phyloP scores from a whole-genome alignment of 2,113 vertebrate species.

The Pomatorhinus ruficollis region DNA sequence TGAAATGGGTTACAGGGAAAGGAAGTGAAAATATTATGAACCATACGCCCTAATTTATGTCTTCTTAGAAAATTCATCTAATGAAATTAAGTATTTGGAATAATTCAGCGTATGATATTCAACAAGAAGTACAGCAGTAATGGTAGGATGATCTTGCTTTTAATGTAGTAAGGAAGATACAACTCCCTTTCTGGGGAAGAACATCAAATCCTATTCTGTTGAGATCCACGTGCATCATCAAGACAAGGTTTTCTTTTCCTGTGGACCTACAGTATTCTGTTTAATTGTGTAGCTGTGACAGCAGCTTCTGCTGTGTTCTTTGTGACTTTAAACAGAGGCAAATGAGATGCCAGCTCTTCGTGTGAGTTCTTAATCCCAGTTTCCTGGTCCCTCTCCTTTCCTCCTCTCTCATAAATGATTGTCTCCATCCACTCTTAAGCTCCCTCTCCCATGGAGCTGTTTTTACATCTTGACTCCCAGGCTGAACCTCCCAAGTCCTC shows the following conservation, averaged over 20 bases:
- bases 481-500: neutral
- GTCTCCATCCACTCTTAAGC: neutral
- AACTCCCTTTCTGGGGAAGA: neutral
- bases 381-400: neutral
- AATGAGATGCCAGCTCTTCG: neutral
- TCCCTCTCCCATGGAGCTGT: neutral
- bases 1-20: conserved; percentile 31
- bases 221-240: neutral
- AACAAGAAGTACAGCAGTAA: neutral
- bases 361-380: neutral
- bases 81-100: conserved; percentile 23
- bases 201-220: accelerated
- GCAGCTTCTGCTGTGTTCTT: neutral
- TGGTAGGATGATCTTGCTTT: neutral
- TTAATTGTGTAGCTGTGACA: neutral
- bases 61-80: neutral
- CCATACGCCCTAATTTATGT: conserved; percentile 26
- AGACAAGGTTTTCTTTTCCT: neutral
- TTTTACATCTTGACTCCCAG: neutral
- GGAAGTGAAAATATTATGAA: conserved; percentile 38
- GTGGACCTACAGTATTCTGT: neutral
- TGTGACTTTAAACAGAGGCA: neutral
- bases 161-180: neutral
- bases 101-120: neutral
- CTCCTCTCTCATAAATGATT: neutral